Conservation (phyloP, 2,113 vertebrate genomes). For the Shinisaurus crocodilurus region DNA sequence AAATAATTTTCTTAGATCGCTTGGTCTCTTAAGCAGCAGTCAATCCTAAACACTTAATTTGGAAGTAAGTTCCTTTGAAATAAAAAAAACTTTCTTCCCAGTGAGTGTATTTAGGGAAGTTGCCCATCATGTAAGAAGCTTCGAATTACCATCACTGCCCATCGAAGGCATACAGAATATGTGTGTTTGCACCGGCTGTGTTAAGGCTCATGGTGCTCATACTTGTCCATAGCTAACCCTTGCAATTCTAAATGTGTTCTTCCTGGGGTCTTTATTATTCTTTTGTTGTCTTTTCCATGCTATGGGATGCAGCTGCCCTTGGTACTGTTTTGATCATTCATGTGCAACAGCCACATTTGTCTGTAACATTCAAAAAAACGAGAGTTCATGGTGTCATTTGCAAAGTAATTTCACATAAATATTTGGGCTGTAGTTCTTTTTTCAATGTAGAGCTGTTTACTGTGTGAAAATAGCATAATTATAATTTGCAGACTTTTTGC, state of each 20-base stretch:
- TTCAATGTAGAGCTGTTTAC: constrained; percentile 71
- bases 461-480: constrained; percentile 81
- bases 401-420: constrained; percentile 76
- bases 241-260: constrained; percentile 79
- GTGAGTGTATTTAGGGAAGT: neutral
- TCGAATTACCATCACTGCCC: neutral
- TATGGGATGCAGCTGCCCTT: constrained; percentile 81
- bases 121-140: neutral
- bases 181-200: constrained; percentile 40
- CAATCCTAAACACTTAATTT: neutral
- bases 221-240: constrained; percentile 66
- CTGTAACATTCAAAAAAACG: constrained; percentile 77
- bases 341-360: constrained; percentile 80
- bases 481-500: constrained; percentile 81
- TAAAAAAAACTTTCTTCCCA: constrained; percentile 1
- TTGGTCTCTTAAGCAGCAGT: constrained; percentile 42
- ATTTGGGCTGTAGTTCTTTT: constrained; percentile 74
- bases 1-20: constrained; percentile 31
- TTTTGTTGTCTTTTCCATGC: constrained; percentile 82
- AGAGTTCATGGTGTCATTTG: constrained; percentile 76
- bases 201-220: constrained; percentile 43
- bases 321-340: constrained; percentile 80
- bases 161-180: constrained; percentile 1
- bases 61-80: neutral
- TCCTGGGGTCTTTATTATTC: constrained; percentile 76